These are phyloP conservation scores for Rotaria magnacalcarata DNA, from an alignment of 2,888 invertebrate genomes.

Conservation along the genomic window DNA sequence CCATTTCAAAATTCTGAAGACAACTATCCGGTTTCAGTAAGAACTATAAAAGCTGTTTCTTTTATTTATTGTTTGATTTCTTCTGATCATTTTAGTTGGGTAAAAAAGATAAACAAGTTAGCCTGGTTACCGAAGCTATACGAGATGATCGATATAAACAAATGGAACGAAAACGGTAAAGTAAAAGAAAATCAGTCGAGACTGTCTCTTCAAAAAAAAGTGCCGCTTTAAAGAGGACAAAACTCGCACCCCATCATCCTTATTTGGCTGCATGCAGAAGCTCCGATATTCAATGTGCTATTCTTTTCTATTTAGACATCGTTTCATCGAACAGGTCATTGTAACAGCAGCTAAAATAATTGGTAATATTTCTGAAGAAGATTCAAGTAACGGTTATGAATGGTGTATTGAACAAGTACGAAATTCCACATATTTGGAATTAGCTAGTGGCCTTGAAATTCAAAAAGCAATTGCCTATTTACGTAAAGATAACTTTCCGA, in stretches of 20 bases:
- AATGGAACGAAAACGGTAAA: conserved; percentile 67
- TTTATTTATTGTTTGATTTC: neutral
- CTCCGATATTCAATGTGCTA: too few species aligned
- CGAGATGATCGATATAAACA: conserved; percentile 72
- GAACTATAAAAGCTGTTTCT: neutral
- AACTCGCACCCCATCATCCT: too few species aligned
- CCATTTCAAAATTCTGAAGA: conserved; percentile 41
- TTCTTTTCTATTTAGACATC: conserved; percentile 60
- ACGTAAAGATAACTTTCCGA: conserved; percentile 71
- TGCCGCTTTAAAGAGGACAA: too few species aligned
- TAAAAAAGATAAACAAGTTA: conserved; percentile 64
- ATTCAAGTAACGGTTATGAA: conserved; percentile 62
- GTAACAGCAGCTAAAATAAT: conserved; percentile 81
- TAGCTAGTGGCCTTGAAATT: conserved; percentile 81
- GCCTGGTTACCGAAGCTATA: conserved; percentile 69
- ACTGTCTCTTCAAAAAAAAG: too few species aligned
- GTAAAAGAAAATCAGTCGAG: neutral
- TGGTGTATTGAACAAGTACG: conserved; percentile 87
- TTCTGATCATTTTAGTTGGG: neutral
- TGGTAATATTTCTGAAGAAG: conserved; percentile 72
- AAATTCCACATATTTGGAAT: conserved; percentile 75
- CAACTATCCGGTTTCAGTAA: conserved; percentile 13
- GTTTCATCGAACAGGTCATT: conserved; percentile 75
- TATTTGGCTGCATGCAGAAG: too few species aligned
- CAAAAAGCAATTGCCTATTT: conserved; percentile 81